A percentile compares a stretch with the other conserved stretches of the same genome.
Evolutionary conservation across 2,888 invertebrate genomes (phyloP).

Genomic region (Conchocele bisecta): DNA sequence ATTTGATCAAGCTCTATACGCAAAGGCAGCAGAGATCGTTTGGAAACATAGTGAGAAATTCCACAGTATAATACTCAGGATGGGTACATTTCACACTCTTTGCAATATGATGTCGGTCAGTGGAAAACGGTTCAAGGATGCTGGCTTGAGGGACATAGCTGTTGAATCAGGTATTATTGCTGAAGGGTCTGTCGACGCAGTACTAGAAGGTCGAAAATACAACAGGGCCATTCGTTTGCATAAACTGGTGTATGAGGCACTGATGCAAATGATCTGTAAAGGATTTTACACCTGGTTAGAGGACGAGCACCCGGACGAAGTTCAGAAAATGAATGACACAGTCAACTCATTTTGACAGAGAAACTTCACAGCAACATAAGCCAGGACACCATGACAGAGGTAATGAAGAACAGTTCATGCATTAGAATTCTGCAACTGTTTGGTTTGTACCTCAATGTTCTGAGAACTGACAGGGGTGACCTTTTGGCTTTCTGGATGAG

Average conservation of each 20-base stretch:
- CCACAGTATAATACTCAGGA: neutral
- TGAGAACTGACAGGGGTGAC: too few relatives aligned
- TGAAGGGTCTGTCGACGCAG: slow-evolving; percentile 25
- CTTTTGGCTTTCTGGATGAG: too few relatives aligned
- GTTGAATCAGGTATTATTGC: slow-evolving; percentile 29
- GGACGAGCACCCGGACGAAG: neutral
- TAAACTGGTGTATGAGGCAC: slow-evolving; percentile 40
- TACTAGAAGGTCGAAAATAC: slow-evolving; percentile 33
- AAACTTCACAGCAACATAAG: neutral
- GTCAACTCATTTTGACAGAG: neutral
- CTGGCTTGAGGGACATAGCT: slow-evolving; percentile 11
- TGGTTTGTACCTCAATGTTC: too few relatives aligned
- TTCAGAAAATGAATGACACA: neutral
- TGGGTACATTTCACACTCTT: slow-evolving; percentile 35
- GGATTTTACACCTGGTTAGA: neutral
- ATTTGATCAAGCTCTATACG: too few relatives aligned
- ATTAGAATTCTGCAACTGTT: slow-evolving; percentile 33
- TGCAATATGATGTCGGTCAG: slow-evolving; percentile 20
- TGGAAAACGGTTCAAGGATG: slow-evolving; percentile 24
- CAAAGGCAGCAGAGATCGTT: too few relatives aligned
- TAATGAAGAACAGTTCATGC: neutral
- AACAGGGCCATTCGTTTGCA: slow-evolving; percentile 38
- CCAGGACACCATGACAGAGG: neutral
- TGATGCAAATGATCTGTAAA: slow-evolving; percentile 17
- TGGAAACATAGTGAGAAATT: too few relatives aligned